Conservation (phyloP, 2,797 vertebrate species). For the Myotis findleyi region DNA sequence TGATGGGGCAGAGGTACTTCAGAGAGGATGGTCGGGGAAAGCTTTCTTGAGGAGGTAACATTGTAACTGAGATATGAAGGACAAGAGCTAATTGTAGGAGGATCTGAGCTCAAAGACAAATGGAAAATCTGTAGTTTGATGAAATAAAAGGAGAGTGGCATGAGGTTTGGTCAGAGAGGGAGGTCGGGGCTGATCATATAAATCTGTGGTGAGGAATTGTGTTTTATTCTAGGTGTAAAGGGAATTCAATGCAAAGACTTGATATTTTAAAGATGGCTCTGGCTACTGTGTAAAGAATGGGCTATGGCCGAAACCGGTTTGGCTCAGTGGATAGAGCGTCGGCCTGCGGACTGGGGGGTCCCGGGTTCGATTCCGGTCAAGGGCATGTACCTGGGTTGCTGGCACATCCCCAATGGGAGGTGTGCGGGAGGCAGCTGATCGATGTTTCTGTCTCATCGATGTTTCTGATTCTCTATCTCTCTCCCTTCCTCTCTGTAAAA, state of each 20-base stretch:
- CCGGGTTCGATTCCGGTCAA: too few species aligned
- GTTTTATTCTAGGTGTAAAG: slow-evolving; percentile 10
- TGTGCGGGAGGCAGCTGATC: too few species aligned
- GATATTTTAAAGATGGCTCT: background rate
- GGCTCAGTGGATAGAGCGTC: too few species aligned
- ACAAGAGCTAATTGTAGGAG: background rate
- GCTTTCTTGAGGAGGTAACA: background rate
- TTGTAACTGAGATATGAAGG: background rate
- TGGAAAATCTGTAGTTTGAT: background rate
- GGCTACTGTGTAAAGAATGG: background rate
- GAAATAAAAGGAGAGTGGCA: background rate
- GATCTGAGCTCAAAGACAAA: background rate
- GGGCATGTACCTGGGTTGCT: too few species aligned
- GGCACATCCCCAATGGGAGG: too few species aligned
- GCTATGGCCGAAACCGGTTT: too few species aligned
- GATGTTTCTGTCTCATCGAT: too few species aligned
- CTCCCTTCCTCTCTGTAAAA: too few species aligned
- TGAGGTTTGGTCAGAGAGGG: background rate
- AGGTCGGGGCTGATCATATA: background rate
- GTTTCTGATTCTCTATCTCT: too few species aligned
- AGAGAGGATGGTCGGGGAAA: background rate
- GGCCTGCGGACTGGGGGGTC: too few species aligned
- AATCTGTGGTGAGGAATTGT: background rate
- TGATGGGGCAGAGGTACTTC: background rate
- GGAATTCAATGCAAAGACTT: background rate